Conservation (phyloP, 2,113 vertebrate genomes). For the Zingel zingel region DNA sequence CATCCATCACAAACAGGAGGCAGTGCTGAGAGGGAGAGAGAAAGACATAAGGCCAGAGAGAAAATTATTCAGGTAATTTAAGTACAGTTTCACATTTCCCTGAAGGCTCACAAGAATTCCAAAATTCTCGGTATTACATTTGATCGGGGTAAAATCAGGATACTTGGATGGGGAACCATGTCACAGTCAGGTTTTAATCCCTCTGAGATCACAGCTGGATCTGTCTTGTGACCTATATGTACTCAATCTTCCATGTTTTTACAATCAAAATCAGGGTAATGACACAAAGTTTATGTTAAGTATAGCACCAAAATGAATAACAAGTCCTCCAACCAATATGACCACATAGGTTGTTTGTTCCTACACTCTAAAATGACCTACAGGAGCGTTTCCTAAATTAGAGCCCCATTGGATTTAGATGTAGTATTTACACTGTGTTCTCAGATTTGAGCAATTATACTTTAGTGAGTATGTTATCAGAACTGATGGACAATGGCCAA, state of each 20-base stretch:
- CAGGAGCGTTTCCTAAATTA: not conserved
- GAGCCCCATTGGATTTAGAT: no score
- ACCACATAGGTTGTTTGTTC: no score
- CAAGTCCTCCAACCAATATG: no score
- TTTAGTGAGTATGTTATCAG: not conserved
- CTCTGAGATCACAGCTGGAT: slow-evolving; percentile 54
- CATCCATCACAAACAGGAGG: slow-evolving; percentile 6
- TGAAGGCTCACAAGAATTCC: not conserved
- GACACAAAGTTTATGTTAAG: not conserved
- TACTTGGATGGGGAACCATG: not conserved
- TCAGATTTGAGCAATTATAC: no score
- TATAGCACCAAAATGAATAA: not conserved
- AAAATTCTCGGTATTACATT: not conserved
- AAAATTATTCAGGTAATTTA: not conserved
- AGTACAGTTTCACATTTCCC: slow-evolving; percentile 4
- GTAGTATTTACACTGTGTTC: no score
- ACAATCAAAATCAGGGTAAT: not conserved
- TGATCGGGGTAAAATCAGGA: not conserved
- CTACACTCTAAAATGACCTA: no score
- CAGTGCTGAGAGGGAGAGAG: not conserved
- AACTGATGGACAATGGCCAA: not conserved
- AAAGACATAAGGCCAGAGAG: not conserved
- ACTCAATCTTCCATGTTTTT: not conserved
- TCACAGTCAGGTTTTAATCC: slow-evolving; percentile 1
- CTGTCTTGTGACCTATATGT: slow-evolving; percentile 1